These are phyloP conservation scores for Amphipyra berbera DNA, from an alignment of 2,888 invertebrate species.

Conservation along the genomic window DNA sequence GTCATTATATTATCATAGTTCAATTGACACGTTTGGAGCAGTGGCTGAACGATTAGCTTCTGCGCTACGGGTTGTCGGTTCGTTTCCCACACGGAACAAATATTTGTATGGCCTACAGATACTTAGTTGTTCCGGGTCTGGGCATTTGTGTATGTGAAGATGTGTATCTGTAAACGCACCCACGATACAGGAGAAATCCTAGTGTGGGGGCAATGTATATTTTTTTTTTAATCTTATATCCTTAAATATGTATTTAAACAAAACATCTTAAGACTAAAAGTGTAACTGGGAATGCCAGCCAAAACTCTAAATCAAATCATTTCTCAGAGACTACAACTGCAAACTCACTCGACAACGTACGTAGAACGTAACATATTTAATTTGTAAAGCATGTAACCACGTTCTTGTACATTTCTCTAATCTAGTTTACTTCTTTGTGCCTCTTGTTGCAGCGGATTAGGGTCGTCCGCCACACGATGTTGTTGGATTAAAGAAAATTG, in stretches of 20 bases:
- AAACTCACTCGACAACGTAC: constrained; percentile 28
- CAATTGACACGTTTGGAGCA: no score
- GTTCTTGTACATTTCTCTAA: constrained; percentile 54
- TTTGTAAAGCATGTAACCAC: constrained; percentile 50
- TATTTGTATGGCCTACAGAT: no score
- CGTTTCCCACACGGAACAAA: no score
- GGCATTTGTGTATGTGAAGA: no score
- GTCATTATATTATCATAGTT: no score
- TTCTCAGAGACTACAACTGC: constrained; percentile 37
- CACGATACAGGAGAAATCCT: no score
- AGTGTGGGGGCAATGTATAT: no score
- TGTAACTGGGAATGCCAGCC: constrained; percentile 9
- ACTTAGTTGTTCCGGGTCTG: no score
- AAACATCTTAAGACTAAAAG: constrained; percentile 14
- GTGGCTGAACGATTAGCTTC: no score
- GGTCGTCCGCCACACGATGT: constrained; percentile 63
- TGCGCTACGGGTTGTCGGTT: no score
- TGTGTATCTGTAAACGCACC: no score
- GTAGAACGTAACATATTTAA: constrained; percentile 50
- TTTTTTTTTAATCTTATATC: no score
- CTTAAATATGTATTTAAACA: background rate
- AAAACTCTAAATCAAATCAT: constrained; percentile 51
- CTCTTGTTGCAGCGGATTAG: constrained; percentile 71
- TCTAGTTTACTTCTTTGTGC: constrained; percentile 68
- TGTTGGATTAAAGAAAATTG: constrained; percentile 70